Evolutionary conservation across 92 coral and sea anemone genomes (phyloP).

Genomic region (Pocillopora meandrina): DNA sequence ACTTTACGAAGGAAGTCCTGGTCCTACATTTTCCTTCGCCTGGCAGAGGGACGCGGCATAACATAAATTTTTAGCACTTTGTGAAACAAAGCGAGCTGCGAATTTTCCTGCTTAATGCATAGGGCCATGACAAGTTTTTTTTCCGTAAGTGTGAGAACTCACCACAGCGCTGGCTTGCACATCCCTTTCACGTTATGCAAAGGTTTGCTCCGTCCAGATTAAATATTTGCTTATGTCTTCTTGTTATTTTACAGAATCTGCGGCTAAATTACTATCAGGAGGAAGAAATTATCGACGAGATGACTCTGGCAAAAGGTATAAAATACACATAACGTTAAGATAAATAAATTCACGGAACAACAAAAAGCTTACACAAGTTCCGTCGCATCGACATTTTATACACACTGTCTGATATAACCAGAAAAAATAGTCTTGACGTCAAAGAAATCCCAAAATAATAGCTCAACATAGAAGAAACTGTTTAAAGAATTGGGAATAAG

Average conservation of each 20-base stretch:
- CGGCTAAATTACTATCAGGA: constrained; percentile 65
- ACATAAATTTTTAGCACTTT: no score
- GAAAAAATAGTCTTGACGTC: neutral
- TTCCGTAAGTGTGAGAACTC: no score
- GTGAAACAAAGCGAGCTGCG: no score
- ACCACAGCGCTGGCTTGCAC: no score
- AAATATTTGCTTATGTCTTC: neutral
- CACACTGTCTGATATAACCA: neutral
- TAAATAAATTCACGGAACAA: neutral
- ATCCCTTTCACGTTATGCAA: no score
- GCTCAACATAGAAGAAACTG: neutral
- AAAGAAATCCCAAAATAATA: neutral
- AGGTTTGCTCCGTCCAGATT: no score
- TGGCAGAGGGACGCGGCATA: no score
- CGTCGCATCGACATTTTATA: neutral
- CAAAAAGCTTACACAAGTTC: neutral
- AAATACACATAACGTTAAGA: neutral
- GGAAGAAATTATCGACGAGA: constrained; percentile 67
- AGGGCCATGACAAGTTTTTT: no score
- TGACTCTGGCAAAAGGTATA: constrained; percentile 64
- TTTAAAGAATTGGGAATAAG: neutral
- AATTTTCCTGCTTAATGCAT: no score
- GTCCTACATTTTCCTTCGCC: no score
- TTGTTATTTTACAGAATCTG: constrained; percentile 44
- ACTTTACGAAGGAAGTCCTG: no score